phyloP scores from a whole-genome alignment of 2,888 invertebrate species.

The Eupithecia dodoneata region DNA sequence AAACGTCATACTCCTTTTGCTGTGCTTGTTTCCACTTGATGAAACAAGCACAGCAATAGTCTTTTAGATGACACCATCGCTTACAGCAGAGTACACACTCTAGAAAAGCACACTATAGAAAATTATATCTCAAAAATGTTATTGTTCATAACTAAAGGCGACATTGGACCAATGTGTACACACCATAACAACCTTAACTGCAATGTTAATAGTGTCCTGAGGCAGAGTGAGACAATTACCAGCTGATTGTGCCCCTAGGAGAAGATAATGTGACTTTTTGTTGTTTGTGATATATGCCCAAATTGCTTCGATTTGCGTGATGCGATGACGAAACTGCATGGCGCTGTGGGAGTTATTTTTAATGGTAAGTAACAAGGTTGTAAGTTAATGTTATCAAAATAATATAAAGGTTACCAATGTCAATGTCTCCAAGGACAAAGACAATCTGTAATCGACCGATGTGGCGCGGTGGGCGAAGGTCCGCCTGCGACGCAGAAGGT shows the following conservation, averaged over 20 bases:
- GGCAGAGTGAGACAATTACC: background rate
- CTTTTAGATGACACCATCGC: too few relatives aligned
- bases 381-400: background rate
- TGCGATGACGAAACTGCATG: constrained; percentile 42
- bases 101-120: too few relatives aligned
- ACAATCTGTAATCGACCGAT: too few relatives aligned
- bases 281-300: constrained; percentile 63
- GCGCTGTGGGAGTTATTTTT: background rate
- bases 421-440: too few relatives aligned
- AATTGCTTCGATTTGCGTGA: constrained; percentile 60
- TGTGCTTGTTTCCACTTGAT: too few relatives aligned
- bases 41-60: too few relatives aligned
- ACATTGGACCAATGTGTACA: constrained; percentile 44
- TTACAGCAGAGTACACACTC: too few relatives aligned
- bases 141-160: background rate
- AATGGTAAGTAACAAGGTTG: background rate
- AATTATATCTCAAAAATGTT: too few relatives aligned
- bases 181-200: constrained; percentile 54
- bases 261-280: constrained; percentile 50
- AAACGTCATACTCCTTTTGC: too few relatives aligned
- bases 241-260: constrained; percentile 74
- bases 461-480: too few relatives aligned
- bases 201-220: constrained; percentile 73
- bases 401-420: too few relatives aligned
- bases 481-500: too few relatives aligned